Base-by-base conservation (phyloP, 2,888 invertebrate species). In the Barypeithes pellucidus region DNA sequence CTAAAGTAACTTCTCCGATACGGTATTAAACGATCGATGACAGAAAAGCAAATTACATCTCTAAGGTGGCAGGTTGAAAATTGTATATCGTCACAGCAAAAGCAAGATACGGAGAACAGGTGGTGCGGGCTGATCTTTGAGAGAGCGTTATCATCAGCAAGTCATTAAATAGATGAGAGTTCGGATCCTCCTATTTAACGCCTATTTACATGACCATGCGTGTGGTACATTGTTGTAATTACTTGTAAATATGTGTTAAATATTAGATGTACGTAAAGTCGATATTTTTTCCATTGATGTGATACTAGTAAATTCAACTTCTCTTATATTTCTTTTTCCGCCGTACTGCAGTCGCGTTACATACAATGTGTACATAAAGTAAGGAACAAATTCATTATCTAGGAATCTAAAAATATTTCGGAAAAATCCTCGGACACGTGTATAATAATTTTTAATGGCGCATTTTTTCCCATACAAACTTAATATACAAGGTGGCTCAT, bases 61-160 rank as follows among this genome's bases (percentile, higher is more conserved):
- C 60, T 60, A 60, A 39, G 60, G 60, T 60, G 60, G 39, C 60
- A 60, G 60, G 60, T 60, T 60, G 60, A 39, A 60, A 60, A 60
- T 60, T 60, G 60, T 39, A 60, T 60, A 36, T 60, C 60, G 16
- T 16, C 60, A 39, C 20, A 14, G 41, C 22, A 60, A 60, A 60
- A 39, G 39, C 60, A 60, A 60, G 60, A 41, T 18, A 60, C 60
- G 39, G 39, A 60, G 60, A 60, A 60, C 60, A 60, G 60, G 60
- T 60, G 75, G 75, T 73, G 79, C 77, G 77, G 67, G 77, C 75
- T 76, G 80, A 80, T 79, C 79, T 79, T 77, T 79, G 69, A 75
- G 75, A 73, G 72, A 73, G 77, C 73, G 79, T 80, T 81, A 81
- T 81, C 80, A 81, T 81, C 81, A 81, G 79, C 81, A 80, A 81